These are phyloP conservation scores for Stratiomys singularior DNA, from an alignment of 2,888 invertebrate genomes.

Conservation along the genomic window DNA sequence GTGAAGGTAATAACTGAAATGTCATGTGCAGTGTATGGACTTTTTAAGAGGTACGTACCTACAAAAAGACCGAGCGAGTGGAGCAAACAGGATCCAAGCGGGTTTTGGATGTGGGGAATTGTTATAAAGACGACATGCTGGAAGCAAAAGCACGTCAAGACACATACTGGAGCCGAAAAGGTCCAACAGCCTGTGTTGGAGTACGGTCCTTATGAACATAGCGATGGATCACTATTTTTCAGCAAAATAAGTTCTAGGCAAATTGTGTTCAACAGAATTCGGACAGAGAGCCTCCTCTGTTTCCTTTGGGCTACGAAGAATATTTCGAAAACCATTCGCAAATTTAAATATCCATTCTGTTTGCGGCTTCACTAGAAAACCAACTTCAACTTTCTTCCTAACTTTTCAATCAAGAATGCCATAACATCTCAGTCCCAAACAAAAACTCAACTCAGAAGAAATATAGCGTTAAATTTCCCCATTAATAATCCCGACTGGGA, in stretches of 20 bases:
- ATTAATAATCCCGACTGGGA: background rate
- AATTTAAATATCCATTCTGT: background rate
- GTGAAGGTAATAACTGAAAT: slow-evolving; percentile 51
- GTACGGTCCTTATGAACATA: background rate
- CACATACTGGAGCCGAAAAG: slow-evolving; percentile 2
- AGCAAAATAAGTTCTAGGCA: too few relatives aligned
- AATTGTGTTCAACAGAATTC: too few relatives aligned
- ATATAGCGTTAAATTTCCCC: background rate
- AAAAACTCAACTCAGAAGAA: too few relatives aligned
- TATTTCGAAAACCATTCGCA: background rate
- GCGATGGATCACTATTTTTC: background rate
- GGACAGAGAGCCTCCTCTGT: too few relatives aligned
- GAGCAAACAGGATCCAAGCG: slow-evolving; percentile 12
- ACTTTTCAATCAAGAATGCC: too few relatives aligned
- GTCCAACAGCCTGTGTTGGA: slow-evolving; percentile 13
- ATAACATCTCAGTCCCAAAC: too few relatives aligned
- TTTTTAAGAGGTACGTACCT: slow-evolving; percentile 47
- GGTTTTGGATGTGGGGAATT: background rate
- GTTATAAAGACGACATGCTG: slow-evolving; percentile 37
- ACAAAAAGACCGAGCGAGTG: slow-evolving; percentile 8
- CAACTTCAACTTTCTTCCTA: background rate
- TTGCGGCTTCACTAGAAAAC: background rate
- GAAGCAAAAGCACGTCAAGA: slow-evolving; percentile 29
- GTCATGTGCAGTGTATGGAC: slow-evolving; percentile 50
- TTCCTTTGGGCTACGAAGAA: too few relatives aligned